A percentile compares a stretch with the other conserved stretches of the same genome.
phyloP scores from a whole-genome alignment of 1,140 invertebrate genomes.

The Drosophila melanogaster region DNA sequence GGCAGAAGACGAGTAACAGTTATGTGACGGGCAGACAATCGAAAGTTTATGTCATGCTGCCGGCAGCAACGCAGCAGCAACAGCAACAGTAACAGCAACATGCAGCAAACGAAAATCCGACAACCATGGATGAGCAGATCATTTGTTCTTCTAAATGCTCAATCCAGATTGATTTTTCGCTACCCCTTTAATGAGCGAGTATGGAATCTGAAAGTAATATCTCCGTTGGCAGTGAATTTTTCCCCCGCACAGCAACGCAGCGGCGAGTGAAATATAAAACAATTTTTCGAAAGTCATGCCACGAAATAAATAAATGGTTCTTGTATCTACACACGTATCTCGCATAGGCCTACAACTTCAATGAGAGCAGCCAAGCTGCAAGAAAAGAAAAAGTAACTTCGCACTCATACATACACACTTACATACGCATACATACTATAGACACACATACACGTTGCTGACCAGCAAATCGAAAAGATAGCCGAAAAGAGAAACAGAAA shows the following conservation, averaged over 20 bases:
- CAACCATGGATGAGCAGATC: slow-evolving; percentile 20
- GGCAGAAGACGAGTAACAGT: slow-evolving; percentile 64
- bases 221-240: slow-evolving; percentile 16
- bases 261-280: slow-evolving; percentile 37
- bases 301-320: slow-evolving; percentile 81
- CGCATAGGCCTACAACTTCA: slow-evolving; percentile 68
- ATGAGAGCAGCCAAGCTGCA: slow-evolving; percentile 75
- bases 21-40: slow-evolving; percentile 82
- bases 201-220: slow-evolving; percentile 47
- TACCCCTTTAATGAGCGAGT: slow-evolving; percentile 9
- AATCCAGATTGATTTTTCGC: slow-evolving; percentile 10
- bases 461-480: slow-evolving; percentile 76
- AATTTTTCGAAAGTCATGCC: slow-evolving; percentile 76
- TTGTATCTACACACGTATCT: slow-evolving; percentile 64
- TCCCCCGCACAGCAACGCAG: slow-evolving; percentile 9
- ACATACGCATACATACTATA: slow-evolving; percentile 15
- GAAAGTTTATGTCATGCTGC: slow-evolving; percentile 81
- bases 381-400: slow-evolving; percentile 82
- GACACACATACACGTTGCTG: slow-evolving; percentile 11
- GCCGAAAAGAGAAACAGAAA: slow-evolving; percentile 76
- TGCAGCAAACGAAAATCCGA: slow-evolving; percentile 32
- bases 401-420: slow-evolving; percentile 40
- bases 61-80: slow-evolving; percentile 52
- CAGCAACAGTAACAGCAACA: slow-evolving; percentile 1
- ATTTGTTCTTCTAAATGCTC: slow-evolving; percentile 25